Base-by-base conservation (phyloP, 64 coral and sea anemone species). In the Porites lutea region DNA sequence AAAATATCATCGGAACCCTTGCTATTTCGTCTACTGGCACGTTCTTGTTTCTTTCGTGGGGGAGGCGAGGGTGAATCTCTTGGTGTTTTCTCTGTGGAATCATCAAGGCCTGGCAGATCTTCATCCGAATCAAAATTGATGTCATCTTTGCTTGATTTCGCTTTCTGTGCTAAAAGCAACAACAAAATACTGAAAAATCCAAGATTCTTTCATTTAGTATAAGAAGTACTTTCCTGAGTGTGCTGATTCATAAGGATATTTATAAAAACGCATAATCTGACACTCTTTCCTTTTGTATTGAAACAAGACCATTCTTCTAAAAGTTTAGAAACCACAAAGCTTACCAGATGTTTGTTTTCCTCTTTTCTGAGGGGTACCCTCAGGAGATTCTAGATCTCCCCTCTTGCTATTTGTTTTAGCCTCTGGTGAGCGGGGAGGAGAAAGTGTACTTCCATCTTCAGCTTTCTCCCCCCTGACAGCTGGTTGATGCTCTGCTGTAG, bases 41-140 rank as follows among this genome's bases (percentile, higher is more conserved):
- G 68, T 57, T 82, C 88, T 75, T 20, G 10, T 62, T 74, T 94
- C 37, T 23, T 52, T 47, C 22, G 71, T 20, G 68, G 9, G 52
- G 87, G 78, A 48, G 78, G 58, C 15, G 48, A 53, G 15, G 69
- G 21, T 77, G 71, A 59, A 10, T 21, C 87, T 55, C 23, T 15
- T 43, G 82, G 59, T 13, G 58, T 59, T 15, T 78, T 75, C 52
- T 75, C 63, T 43, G 82, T 49, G 11, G 49, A 89, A 2, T 88
- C 88, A 71, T 97, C 76, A 13, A 97, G 53, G 27, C 92, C 95
- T 74, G 95, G 95, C 55, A 97, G 81, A 79, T 97, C 95, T 22
- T 94, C 92, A 88, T 89, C 92, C 59, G 92, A 94, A 52, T 97
- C 95, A 68, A 97, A 97, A 62, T 89, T 97, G 11, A 97, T 73